These are phyloP conservation scores for Dendroctonus valens DNA, from an alignment of 1,140 invertebrate genomes.

Conservation along the genomic window DNA sequence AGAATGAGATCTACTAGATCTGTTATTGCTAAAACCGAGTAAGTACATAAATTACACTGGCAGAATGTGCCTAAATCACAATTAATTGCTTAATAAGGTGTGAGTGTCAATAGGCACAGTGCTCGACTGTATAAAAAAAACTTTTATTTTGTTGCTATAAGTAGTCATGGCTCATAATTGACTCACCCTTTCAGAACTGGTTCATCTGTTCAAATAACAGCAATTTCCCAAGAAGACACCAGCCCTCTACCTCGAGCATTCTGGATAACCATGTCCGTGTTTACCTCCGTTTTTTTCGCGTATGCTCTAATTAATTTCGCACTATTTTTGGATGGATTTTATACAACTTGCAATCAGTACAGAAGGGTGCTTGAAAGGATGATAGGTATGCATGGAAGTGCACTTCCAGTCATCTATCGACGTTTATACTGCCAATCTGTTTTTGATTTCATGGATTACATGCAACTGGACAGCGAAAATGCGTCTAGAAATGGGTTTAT, in stretches of 20 bases:
- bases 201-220: conserved; percentile 47
- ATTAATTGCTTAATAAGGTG: too few relatives aligned
- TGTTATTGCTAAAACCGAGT: conserved; percentile 46
- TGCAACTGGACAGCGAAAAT: conserved; percentile 54
- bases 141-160: too few relatives aligned
- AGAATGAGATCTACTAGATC: conserved; percentile 45
- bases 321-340: conserved; percentile 56
- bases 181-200: conserved; percentile 44
- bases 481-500: conserved; percentile 52
- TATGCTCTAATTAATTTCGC: conserved; percentile 54
- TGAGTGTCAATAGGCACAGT: too few relatives aligned
- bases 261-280: conserved; percentile 52
- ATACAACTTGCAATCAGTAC: conserved; percentile 57
- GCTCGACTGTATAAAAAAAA: too few relatives aligned
- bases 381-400: conserved; percentile 50
- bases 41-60: conserved; percentile 23
- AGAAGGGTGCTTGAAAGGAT: conserved; percentile 51
- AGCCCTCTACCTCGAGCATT: conserved; percentile 48
- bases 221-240: conserved; percentile 50
- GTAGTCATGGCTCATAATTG: too few relatives aligned
- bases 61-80: too few relatives aligned
- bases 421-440: conserved; percentile 57
- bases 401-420: conserved; percentile 53
- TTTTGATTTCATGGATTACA: conserved; percentile 63
- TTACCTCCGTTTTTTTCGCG: conserved; percentile 51